A percentile compares a stretch with the other conserved stretches of the same genome.
Evolutionary conservation across 2,888 invertebrate species (phyloP).

Genomic region (Orthosia gothica): DNA sequence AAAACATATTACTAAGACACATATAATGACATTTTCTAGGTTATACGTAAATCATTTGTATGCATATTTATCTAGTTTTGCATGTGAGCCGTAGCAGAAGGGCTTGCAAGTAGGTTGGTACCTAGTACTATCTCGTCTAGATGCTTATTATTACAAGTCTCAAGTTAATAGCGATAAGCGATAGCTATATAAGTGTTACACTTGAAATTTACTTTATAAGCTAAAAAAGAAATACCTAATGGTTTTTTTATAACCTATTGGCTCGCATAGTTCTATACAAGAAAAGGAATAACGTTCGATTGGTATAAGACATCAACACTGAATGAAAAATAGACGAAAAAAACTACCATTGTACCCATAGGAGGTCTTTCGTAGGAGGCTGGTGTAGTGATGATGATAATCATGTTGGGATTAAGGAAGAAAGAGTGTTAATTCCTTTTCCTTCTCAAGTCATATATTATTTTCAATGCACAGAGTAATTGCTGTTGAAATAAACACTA

Average conservation of each 20-base stretch:
- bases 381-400: no score
- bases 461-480: neutral
- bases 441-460: neutral
- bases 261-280: no score
- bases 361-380: neutral
- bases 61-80: neutral
- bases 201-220: neutral
- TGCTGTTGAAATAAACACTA: neutral
- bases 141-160: slow-evolving; percentile 18
- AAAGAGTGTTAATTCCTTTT: no score
- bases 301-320: no score
- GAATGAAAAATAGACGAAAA: neutral
- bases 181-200: neutral
- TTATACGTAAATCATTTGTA: slow-evolving; percentile 12
- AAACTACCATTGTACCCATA: no score
- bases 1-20: neutral
- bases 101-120: slow-evolving; percentile 16
- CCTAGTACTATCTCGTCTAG: slow-evolving; percentile 35
- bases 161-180: slow-evolving; percentile 31
- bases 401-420: no score
- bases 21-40: neutral
- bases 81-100: neutral
- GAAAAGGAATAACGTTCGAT: neutral
- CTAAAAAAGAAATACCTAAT: neutral
- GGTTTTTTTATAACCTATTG: no score